A percentile compares a stretch with the other conserved stretches of the same genome.
Conservation (phyloP, 1,140 invertebrate species). For the Temnothorax nylanderi region DNA sequence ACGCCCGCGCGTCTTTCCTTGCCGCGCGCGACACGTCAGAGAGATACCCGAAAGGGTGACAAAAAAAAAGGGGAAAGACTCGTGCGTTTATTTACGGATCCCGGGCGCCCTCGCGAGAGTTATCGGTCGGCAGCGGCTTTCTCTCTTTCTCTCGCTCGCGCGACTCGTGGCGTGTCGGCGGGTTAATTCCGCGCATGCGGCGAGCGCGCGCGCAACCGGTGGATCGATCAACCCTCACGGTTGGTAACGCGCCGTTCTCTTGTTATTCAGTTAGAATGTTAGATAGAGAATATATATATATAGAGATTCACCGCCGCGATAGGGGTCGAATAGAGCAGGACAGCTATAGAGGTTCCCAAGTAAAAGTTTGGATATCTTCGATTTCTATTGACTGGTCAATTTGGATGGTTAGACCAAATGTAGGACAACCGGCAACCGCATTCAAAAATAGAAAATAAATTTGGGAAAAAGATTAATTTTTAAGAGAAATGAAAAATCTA, state of each 20-base stretch:
- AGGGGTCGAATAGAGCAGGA: neutral
- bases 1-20: constrained; percentile 9
- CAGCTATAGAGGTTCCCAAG: neutral
- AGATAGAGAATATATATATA: no score
- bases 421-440: no score
- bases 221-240: constrained; percentile 57
- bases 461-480: neutral
- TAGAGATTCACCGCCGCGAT: neutral
- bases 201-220: constrained; percentile 64
- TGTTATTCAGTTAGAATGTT: neutral
- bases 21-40: constrained; percentile 58
- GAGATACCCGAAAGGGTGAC: neutral
- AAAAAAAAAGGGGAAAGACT: neutral
- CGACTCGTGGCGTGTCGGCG: constrained; percentile 43
- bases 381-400: neutral
- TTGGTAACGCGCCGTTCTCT: neutral
- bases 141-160: constrained; percentile 26
- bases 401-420: neutral
- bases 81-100: constrained; percentile 43
- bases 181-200: constrained; percentile 38
- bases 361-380: neutral
- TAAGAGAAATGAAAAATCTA: neutral
- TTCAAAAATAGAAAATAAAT: neutral
- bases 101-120: neutral
- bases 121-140: constrained; percentile 17